A percentile compares a stretch with the other conserved stretches of the same genome.
Evolutionary conservation across 2,113 vertebrate genomes (phyloP).

Genomic region (Crotalus viridis): DNA sequence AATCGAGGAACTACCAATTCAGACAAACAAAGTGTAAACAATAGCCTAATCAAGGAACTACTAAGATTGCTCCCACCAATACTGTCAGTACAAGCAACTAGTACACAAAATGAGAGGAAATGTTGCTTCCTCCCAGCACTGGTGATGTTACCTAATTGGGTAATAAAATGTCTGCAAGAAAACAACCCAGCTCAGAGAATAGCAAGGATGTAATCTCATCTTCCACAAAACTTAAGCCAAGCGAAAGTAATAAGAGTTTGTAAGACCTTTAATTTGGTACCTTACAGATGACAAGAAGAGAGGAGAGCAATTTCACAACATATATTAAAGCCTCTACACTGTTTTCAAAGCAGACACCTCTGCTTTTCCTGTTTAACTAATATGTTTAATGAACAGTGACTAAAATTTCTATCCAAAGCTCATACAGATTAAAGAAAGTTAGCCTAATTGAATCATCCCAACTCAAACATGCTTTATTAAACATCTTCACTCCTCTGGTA

Average conservation of each 20-base stretch:
- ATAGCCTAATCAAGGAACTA: too few species aligned
- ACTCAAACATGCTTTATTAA: conserved; percentile 53
- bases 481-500: conserved; percentile 30
- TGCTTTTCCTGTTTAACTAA: conserved; percentile 36
- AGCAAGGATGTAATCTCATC: background rate
- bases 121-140: too few species aligned
- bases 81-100: too few species aligned
- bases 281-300: conserved; percentile 30
- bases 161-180: background rate
- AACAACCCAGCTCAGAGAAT: background rate
- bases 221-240: background rate
- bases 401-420: conserved; percentile 45
- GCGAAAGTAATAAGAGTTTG: conserved; percentile 1
- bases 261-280: background rate
- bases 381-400: conserved; percentile 51
- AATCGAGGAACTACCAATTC: too few species aligned
- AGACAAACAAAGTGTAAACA: too few species aligned
- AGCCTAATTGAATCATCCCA: conserved; percentile 56
- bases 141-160: too few species aligned
- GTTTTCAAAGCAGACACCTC: conserved; percentile 8
- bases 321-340: background rate
- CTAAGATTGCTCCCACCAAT: too few species aligned
- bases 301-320: conserved; percentile 5
- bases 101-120: too few species aligned
- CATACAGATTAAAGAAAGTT: conserved; percentile 49